A percentile compares a stretch with the other conserved stretches of the same genome.
These are phyloP conservation scores for Plectus sambesii DNA, from an alignment of 1,140 invertebrate genomes.

Conservation along the genomic window DNA sequence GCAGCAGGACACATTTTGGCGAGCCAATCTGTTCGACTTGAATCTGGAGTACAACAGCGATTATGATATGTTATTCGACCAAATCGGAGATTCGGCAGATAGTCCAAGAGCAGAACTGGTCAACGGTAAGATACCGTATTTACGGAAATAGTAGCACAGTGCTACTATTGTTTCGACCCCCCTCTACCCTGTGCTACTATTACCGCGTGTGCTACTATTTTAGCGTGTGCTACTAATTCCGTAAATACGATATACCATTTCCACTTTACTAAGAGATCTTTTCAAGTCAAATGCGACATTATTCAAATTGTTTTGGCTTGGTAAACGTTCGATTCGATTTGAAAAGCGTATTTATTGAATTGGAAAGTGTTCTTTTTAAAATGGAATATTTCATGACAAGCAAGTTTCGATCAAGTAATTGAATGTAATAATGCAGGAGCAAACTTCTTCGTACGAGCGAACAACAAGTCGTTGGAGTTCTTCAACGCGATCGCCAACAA, in stretches of 20 bases:
- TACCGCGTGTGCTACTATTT: too few species aligned
- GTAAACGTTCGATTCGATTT: too few species aligned
- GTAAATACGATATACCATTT: too few species aligned
- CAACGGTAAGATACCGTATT: slow-evolving; percentile 34
- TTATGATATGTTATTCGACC: slow-evolving; percentile 40
- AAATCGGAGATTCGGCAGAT: slow-evolving; percentile 34
- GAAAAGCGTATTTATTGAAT: too few species aligned
- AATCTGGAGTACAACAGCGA: slow-evolving; percentile 30
- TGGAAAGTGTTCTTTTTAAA: too few species aligned
- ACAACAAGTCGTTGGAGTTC: slow-evolving; percentile 38
- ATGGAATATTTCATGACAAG: neutral
- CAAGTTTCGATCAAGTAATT: neutral
- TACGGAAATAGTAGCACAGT: neutral
- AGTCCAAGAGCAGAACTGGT: slow-evolving; percentile 43
- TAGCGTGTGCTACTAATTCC: too few species aligned
- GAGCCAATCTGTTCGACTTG: slow-evolving; percentile 38
- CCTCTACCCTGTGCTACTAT: too few species aligned
- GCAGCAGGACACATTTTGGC: slow-evolving; percentile 42
- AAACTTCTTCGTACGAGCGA: slow-evolving; percentile 43
- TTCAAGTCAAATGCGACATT: too few species aligned
- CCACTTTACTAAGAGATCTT: too few species aligned
- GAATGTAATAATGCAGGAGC: too few species aligned
- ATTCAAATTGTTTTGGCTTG: too few species aligned
- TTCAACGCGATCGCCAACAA: slow-evolving; percentile 39
- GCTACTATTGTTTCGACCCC: too few species aligned